These are phyloP conservation scores for Pantherophis alleghaniensis DNA, from an alignment of 2,797 vertebrate genomes.

Conservation along the genomic window DNA sequence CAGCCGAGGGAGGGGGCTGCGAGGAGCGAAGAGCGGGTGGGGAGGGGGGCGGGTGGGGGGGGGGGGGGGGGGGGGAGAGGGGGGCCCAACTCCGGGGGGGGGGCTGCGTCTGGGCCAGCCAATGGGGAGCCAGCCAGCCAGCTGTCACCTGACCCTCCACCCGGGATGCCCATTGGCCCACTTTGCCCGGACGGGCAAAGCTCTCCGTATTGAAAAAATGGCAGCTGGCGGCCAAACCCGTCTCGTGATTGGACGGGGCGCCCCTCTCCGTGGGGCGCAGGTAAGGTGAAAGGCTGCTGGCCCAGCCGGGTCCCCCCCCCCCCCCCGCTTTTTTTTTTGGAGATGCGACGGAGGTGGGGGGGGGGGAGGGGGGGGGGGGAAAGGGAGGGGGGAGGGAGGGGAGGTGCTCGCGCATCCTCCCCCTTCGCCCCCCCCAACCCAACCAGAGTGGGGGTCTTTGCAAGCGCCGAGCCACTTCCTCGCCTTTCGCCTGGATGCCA, in stretches of 20 bases:
- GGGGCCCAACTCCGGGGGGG: conserved; percentile 84
- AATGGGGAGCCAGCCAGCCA: conserved; percentile 76
- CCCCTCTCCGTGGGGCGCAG: conserved; percentile 76
- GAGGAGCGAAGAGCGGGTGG: not conserved
- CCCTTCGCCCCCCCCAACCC: not conserved
- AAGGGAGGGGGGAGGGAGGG: not conserved
- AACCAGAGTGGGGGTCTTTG: not conserved
- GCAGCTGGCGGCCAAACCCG: conserved; percentile 78
- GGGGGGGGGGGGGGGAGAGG: no score
- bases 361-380: not conserved
- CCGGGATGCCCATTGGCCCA: conserved; percentile 80
- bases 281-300: conserved; percentile 75
- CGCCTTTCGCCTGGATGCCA: not conserved
- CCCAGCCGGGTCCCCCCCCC: not conserved
- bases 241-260: conserved; percentile 81
- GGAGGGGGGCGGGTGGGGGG: no score
- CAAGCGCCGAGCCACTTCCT: not conserved
- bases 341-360: not conserved
- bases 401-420: not conserved
- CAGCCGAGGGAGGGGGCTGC: not conserved
- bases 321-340: conserved; percentile 26
- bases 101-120: conserved; percentile 76
- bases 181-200: conserved; percentile 81
- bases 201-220: conserved; percentile 83
- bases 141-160: conserved; percentile 79